phyloP scores from a whole-genome alignment of 2,888 invertebrate species.

The Epinotia nisella region DNA sequence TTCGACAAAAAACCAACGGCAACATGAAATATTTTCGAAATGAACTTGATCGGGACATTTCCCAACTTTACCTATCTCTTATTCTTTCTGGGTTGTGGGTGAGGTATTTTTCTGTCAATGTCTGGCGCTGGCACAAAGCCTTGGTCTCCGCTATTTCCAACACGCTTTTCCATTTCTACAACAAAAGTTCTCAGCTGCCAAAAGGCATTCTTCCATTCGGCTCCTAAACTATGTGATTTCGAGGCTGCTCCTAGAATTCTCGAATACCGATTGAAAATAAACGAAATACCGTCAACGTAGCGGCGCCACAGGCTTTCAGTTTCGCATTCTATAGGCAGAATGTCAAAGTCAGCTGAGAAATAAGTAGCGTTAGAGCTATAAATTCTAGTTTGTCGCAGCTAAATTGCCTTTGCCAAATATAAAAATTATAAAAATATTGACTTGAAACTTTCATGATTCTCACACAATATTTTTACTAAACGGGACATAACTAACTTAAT shows the following conservation, averaged over 20 bases:
- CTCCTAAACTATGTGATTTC: slow-evolving; percentile 22
- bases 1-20: too few relatives aligned
- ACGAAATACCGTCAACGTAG: slow-evolving; percentile 13
- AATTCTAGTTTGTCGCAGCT: background rate
- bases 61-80: background rate
- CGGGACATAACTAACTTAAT: too few relatives aligned
- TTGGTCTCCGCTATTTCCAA: slow-evolving; percentile 6
- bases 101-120: background rate
- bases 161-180: slow-evolving; percentile 4
- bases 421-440: background rate
- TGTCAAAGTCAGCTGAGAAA: slow-evolving; percentile 14
- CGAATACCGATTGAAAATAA: slow-evolving; percentile 16
- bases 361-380: background rate
- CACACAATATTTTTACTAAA: too few relatives aligned
- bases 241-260: slow-evolving; percentile 3
- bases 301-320: slow-evolving; percentile 8
- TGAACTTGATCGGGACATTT: background rate
- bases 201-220: slow-evolving; percentile 25
- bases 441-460: too few relatives aligned
- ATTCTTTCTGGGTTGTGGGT: background rate
- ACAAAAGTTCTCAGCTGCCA: slow-evolving; percentile 25
- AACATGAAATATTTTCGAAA: too few relatives aligned
- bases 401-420: background rate
- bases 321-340: slow-evolving; percentile 1
- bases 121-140: background rate